Percentiles rank a stretch among this genome's conserved stretches.
Evolutionary conservation across 2,113 vertebrate species (phyloP).

Genomic region (Phainopepla nitens): DNA sequence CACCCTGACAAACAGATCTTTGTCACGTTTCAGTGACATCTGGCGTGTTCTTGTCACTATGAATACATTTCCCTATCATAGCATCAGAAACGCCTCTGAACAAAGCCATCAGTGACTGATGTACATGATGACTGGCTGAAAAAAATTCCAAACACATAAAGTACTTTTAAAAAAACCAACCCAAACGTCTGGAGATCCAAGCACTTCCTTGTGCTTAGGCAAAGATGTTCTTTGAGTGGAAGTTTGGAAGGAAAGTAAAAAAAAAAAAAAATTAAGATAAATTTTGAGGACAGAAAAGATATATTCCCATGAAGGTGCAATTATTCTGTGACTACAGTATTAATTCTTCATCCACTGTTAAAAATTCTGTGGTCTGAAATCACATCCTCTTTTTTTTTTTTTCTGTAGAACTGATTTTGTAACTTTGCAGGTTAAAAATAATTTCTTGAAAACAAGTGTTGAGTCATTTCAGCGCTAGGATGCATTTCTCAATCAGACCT

Average conservation of each 20-base stretch:
- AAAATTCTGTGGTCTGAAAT: not conserved
- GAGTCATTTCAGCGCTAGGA: not conserved
- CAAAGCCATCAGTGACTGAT: not conserved
- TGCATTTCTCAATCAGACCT: not conserved
- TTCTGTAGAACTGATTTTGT: not conserved
- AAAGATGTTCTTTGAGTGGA: not conserved
- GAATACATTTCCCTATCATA: not conserved
- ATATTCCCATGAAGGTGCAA: not conserved
- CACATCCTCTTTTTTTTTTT: not conserved
- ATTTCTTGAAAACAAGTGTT: not conserved
- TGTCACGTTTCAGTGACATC: not conserved
- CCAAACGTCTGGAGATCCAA: not conserved
- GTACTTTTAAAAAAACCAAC: not conserved
- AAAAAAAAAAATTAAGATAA: not conserved
- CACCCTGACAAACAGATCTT: not conserved
- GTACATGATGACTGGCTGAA: not conserved
- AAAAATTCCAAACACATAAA: not conserved
- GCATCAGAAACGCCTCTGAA: not conserved
- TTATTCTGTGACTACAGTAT: not conserved
- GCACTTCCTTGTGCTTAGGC: not conserved
- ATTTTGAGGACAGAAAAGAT: not conserved
- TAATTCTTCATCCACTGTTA: not conserved
- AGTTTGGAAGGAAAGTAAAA: not conserved
- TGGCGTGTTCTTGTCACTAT: not conserved
- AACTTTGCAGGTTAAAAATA: not conserved